Evolutionary conservation across 2,888 invertebrate genomes (phyloP).

Genomic region (Ichneumon xanthorius): DNA sequence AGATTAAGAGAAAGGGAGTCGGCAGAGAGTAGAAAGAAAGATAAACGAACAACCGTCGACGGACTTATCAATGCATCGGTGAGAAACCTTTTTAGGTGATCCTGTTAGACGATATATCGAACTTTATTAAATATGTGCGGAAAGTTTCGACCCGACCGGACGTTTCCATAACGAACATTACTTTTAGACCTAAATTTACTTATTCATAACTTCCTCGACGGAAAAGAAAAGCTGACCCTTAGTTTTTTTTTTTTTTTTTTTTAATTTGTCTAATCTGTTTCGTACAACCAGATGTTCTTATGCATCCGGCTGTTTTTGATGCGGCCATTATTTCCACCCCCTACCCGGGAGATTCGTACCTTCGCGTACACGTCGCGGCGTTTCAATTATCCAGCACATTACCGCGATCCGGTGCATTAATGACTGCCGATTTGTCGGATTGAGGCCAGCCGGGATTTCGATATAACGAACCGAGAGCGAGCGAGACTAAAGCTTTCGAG

Average conservation of each 20-base stretch:
- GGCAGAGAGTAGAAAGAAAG: constrained; percentile 61
- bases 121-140: constrained; percentile 82
- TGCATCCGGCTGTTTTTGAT: not conserved
- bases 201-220: not conserved
- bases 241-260: not conserved
- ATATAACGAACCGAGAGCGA: constrained; percentile 6
- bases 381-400: constrained; percentile 72
- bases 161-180: constrained; percentile 8
- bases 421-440: constrained; percentile 59
- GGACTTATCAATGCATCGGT: constrained; percentile 81
- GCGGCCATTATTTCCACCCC: not conserved
- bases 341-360: not conserved
- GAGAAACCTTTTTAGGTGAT: constrained; percentile 82
- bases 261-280: not conserved
- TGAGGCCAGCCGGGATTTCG: constrained; percentile 55
- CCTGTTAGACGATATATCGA: constrained; percentile 81
- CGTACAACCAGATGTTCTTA: not conserved
- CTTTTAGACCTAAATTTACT: not conserved
- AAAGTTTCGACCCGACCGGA: constrained; percentile 41
- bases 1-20: constrained; percentile 14
- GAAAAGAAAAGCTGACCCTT: not conserved
- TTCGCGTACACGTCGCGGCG: constrained; percentile 43
- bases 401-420: constrained; percentile 48
- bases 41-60: constrained; percentile 72
- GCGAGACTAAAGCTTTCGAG: constrained; percentile 18